These are phyloP conservation scores for Dysmachus trigonus DNA, from an alignment of 2,888 invertebrate genomes.

Conservation along the genomic window DNA sequence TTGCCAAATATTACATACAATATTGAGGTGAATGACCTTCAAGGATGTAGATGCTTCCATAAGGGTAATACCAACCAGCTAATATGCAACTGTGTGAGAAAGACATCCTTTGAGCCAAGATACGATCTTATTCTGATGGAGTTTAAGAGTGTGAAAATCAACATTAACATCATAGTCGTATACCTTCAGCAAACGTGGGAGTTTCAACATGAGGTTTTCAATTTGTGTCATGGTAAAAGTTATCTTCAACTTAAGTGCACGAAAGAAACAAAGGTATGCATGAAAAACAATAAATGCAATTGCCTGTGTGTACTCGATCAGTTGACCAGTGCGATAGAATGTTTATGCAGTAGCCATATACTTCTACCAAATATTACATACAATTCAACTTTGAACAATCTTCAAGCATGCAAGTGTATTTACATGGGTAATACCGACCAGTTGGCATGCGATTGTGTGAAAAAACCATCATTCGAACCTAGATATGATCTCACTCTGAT, in stretches of 20 bases:
- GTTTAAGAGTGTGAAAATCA: neutral
- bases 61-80: neutral
- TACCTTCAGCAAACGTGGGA: neutral
- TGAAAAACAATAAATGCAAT: neutral
- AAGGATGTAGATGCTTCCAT: neutral
- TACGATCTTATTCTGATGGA: neutral
- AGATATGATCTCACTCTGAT: neutral
- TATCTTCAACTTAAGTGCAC: neutral
- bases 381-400: neutral
- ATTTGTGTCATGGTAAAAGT: neutral
- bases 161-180: neutral
- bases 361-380: neutral
- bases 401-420: neutral
- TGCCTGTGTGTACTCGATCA: neutral
- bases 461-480: neutral
- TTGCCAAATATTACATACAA: neutral
- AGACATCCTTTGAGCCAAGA: neutral
- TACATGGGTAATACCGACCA: neutral
- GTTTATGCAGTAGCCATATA: neutral
- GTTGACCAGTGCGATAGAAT: neutral
- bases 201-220: neutral
- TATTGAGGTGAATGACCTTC: neutral
- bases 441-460: neutral
- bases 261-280: neutral
- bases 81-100: neutral